These are phyloP conservation scores for Gila orcuttii DNA, from an alignment of 2,113 vertebrate species.

Conservation along the genomic window DNA sequence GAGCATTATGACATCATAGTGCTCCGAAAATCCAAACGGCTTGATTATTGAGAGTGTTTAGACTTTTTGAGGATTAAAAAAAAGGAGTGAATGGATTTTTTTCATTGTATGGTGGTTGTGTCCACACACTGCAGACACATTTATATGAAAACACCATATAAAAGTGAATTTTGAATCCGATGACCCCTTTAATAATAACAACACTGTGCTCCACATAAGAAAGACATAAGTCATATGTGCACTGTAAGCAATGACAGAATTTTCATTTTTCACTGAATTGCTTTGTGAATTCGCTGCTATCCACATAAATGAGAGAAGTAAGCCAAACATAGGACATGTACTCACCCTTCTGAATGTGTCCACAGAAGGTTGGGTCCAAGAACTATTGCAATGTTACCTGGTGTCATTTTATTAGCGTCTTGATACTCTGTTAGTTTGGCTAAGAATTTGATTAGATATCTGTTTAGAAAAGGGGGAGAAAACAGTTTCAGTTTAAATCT, in stretches of 20 bases:
- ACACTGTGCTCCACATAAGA: not conserved
- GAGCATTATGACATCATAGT: too few species aligned
- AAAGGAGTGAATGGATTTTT: too few species aligned
- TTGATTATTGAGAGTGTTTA: too few species aligned
- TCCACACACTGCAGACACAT: too few species aligned
- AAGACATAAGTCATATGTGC: not conserved
- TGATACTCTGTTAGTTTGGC: constrained; percentile 93
- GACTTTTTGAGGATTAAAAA: too few species aligned
- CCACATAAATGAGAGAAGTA: not conserved
- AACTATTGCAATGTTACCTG: constrained; percentile 96
- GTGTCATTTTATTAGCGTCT: constrained; percentile 96
- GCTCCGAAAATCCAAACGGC: too few species aligned
- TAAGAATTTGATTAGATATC: constrained; percentile 96
- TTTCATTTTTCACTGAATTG: not conserved
- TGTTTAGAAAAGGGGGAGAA: constrained; percentile 60
- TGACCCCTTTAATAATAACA: not conserved
- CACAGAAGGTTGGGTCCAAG: constrained; percentile 96
- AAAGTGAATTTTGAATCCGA: too few species aligned
- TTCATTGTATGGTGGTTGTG: too few species aligned
- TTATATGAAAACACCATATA: too few species aligned
- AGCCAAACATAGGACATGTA: not conserved
- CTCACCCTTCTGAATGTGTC: constrained; percentile 91
- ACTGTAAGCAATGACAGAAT: not conserved
- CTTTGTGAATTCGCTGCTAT: not conserved
- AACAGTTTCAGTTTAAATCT: not conserved